Percentiles rank a stretch among this genome's conserved stretches.
These are phyloP conservation scores for Exocentrus adspersus DNA, from an alignment of 2,888 invertebrate genomes.

Conservation along the genomic window DNA sequence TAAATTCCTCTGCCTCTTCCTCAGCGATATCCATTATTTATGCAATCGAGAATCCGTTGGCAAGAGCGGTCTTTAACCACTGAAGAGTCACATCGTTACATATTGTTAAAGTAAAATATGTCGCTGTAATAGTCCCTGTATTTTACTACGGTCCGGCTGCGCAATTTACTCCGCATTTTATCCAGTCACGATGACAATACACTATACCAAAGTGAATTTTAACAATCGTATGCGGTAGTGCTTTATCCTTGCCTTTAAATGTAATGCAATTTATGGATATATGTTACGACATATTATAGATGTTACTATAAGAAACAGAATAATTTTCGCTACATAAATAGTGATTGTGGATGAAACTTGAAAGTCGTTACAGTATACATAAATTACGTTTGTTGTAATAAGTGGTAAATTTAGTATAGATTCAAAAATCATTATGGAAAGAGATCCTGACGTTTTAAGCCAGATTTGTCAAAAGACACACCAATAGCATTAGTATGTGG, in stretches of 20 bases:
- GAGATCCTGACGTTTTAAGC: no score
- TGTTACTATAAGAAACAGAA: no score
- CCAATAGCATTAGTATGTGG: no score
- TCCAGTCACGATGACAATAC: slow-evolving; percentile 4
- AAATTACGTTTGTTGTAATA: no score
- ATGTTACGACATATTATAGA: no score
- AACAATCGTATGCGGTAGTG: not conserved
- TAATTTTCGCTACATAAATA: no score
- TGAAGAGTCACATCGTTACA: slow-evolving; percentile 16
- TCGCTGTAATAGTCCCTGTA: slow-evolving; percentile 22
- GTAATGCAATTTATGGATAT: not conserved
- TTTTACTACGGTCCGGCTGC: slow-evolving; percentile 1
- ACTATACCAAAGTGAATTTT: not conserved
- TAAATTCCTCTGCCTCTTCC: not conserved
- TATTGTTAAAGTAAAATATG: slow-evolving; percentile 30
- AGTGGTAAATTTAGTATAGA: no score
- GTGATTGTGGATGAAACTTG: no score
- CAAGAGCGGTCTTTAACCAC: slow-evolving; percentile 10
- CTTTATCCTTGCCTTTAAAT: not conserved
- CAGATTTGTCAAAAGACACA: no score
- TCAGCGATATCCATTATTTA: slow-evolving; percentile 10
- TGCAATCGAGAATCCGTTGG: slow-evolving; percentile 8
- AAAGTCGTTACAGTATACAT: no score
- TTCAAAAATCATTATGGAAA: no score
- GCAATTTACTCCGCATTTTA: not conserved